Conservation (phyloP, 2,113 vertebrate species). For the Aleadryas rufinucha region DNA sequence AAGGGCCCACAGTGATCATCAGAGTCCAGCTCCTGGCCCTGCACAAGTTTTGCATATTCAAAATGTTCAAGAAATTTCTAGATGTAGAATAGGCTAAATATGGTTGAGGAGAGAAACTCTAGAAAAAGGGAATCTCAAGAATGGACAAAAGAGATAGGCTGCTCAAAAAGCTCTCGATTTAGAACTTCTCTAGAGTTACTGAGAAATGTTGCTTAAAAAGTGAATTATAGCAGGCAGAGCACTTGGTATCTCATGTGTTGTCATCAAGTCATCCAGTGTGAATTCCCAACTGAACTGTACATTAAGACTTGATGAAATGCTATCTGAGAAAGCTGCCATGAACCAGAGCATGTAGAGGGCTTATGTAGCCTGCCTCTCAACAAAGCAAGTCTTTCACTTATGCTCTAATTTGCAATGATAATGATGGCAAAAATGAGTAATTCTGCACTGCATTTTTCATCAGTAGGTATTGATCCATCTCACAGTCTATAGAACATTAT, state of each 20-base stretch:
- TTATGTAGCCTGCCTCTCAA: neutral
- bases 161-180: neutral
- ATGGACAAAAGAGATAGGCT: neutral
- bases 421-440: neutral
- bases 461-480: neutral
- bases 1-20: neutral
- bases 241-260: neutral
- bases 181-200: neutral
- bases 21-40: neutral
- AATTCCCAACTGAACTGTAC: neutral
- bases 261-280: neutral
- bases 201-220: neutral
- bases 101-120: neutral
- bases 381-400: neutral
- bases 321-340: neutral
- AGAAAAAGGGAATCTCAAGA: neutral
- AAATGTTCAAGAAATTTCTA: neutral
- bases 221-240: neutral
- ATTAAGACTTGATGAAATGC: neutral
- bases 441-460: neutral
- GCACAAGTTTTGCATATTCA: neutral
- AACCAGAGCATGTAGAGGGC: neutral
- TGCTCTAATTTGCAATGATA: neutral
- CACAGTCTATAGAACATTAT: neutral
- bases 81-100: neutral